A percentile compares a stretch with the other conserved stretches of the same genome.
Conservation (phyloP, 2,888 invertebrate genomes). For the Notodonta ziczac region DNA sequence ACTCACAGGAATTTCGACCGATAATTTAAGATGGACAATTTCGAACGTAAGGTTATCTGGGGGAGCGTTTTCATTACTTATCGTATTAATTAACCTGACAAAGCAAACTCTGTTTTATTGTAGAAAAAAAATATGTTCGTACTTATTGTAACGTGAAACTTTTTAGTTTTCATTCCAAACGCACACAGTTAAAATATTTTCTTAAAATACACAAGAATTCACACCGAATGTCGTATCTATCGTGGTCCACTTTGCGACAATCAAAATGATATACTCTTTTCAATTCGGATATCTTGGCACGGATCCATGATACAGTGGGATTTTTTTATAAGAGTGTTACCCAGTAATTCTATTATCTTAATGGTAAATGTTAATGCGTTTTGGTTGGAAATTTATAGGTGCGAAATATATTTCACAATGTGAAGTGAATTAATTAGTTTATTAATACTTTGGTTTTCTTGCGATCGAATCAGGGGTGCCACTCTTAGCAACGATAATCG, state of each 20-base stretch:
- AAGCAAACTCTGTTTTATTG: too few relatives aligned
- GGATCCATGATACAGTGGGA: conserved; percentile 12
- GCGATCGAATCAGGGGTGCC: too few relatives aligned
- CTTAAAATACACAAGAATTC: conserved; percentile 8
- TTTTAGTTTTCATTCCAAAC: not conserved
- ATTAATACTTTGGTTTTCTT: too few relatives aligned
- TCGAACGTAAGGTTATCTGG: not conserved
- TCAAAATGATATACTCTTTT: conserved; percentile 31
- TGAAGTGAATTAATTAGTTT: too few relatives aligned
- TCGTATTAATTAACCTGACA: not conserved
- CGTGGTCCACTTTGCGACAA: conserved; percentile 38
- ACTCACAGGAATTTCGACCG: conserved; percentile 22
- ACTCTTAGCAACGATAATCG: too few relatives aligned
- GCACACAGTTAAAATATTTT: not conserved
- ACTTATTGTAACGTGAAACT: not conserved
- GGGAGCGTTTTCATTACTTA: too few relatives aligned
- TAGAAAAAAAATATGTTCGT: too few relatives aligned
- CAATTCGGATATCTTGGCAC: conserved; percentile 42
- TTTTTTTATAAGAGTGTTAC: conserved; percentile 28
- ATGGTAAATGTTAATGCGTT: not conserved
- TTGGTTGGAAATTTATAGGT: not conserved
- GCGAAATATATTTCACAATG: not conserved
- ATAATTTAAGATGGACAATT: conserved; percentile 6
- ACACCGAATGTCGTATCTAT: conserved; percentile 23
- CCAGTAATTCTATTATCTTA: conserved; percentile 26